Conservation (phyloP, 2,113 vertebrate species). For the Phrynocephalus versicolor region DNA sequence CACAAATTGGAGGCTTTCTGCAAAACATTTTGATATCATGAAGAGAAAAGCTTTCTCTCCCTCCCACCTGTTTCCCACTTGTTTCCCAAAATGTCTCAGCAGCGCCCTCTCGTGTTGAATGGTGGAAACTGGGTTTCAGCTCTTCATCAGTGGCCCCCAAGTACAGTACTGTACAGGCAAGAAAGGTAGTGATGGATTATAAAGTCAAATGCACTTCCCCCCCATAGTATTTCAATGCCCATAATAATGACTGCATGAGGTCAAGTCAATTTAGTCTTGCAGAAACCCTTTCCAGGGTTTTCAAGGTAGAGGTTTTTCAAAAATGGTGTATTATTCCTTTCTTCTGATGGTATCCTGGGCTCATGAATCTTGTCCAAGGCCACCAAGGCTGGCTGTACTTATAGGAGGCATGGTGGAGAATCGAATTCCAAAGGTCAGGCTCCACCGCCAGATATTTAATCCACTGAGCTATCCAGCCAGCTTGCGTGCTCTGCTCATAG, state of each 20-base stretch:
- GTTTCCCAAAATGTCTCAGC: constrained; percentile 19
- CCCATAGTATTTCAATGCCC: neutral
- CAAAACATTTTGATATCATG: neutral
- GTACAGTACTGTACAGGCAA: no score
- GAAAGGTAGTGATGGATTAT: neutral
- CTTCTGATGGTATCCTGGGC: no score
- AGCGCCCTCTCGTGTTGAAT: constrained; percentile 9
- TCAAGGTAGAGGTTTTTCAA: no score
- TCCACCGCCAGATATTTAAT: no score
- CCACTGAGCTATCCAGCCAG: no score
- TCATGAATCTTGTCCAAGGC: no score
- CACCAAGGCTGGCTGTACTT: no score
- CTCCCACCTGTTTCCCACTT: neutral
- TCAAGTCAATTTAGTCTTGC: neutral
- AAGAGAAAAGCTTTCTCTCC: neutral
- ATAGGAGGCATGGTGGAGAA: no score
- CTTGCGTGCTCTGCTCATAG: no score
- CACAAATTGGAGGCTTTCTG: constrained; percentile 8
- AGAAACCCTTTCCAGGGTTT: no score
- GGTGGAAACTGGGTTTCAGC: neutral
- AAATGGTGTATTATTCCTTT: no score
- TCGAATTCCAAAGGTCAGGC: no score
- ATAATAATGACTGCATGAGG: neutral
- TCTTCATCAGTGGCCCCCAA: neutral
- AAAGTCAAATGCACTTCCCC: neutral